Conservation (phyloP, 1,140 invertebrate species). For the Camponotus pennsylvanicus region DNA sequence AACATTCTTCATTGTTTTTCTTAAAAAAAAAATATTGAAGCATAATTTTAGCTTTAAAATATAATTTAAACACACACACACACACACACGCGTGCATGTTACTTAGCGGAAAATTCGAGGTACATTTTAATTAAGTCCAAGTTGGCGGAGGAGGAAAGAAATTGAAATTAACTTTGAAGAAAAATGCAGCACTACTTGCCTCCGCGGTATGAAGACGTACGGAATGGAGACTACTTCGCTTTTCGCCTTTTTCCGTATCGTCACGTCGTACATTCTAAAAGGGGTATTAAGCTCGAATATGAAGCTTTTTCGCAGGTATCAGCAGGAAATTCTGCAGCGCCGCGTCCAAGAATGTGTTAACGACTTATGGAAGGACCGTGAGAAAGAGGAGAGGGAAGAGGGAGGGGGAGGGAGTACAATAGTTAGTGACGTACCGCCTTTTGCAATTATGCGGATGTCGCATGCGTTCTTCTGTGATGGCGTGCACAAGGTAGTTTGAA, state of each 20-base stretch:
- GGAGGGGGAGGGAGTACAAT: conserved; percentile 54
- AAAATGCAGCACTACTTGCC: neutral
- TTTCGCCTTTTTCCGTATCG: neutral
- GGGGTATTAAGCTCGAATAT: conserved; percentile 72
- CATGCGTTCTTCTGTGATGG: neutral
- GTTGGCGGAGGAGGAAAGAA: neutral
- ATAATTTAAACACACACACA: neutral
- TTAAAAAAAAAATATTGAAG: neutral
- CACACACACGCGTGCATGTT: neutral
- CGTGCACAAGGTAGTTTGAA: conserved; percentile 23
- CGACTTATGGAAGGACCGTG: conserved; percentile 60
- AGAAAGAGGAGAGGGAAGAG: neutral
- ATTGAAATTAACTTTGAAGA: neutral
- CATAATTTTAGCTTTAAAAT: neutral
- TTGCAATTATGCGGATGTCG: conserved; percentile 65
- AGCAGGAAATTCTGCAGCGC: conserved; percentile 73
- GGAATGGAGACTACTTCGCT: conserved; percentile 4
- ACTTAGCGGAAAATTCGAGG: neutral
- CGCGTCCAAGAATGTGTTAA: conserved; percentile 73
- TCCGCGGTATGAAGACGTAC: neutral
- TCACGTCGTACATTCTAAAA: conserved; percentile 62
- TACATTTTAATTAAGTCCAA: neutral
- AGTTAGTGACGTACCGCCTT: conserved; percentile 67
- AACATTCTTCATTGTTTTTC: no score
- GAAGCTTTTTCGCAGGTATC: conserved; percentile 74